phyloP scores from a whole-genome alignment of 2,113 vertebrate species.

The Danionella cerebrum region DNA sequence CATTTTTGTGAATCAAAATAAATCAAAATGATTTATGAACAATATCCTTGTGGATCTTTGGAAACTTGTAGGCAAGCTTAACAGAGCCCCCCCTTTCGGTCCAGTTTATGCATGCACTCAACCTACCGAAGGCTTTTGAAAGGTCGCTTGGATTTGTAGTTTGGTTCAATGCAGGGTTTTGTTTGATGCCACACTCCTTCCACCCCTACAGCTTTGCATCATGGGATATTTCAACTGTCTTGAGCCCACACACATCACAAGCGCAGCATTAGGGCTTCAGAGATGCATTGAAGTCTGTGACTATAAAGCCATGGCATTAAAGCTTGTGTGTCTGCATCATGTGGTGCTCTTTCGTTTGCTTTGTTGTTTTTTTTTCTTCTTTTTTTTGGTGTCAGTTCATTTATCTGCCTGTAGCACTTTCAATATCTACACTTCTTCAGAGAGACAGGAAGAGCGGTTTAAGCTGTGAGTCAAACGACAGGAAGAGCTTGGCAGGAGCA shows the following conservation, averaged over 20 bases:
- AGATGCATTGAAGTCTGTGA: background rate
- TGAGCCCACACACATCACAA: background rate
- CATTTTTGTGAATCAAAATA: too few species aligned
- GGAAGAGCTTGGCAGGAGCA: conserved; percentile 40
- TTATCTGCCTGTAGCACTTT: conserved; percentile 8
- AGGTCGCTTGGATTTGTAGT: background rate
- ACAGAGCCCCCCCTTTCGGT: too few species aligned
- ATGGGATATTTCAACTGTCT: conserved; percentile 18
- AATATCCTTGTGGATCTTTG: too few species aligned
- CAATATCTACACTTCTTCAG: conserved; percentile 35
- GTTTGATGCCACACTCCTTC: conserved; percentile 19
- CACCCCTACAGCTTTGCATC: conserved; percentile 1
- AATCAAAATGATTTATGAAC: too few species aligned
- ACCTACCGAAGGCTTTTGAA: background rate
- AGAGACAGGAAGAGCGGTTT: conserved; percentile 62
- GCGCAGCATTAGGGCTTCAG: conserved; percentile 25
- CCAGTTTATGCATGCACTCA: too few species aligned
- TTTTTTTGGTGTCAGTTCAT: background rate
- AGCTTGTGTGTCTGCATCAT: background rate
- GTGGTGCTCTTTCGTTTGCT: background rate
- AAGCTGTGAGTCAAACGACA: conserved; percentile 31
- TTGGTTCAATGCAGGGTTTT: background rate
- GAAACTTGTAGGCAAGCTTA: too few species aligned
- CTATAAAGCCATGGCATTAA: conserved; percentile 4
- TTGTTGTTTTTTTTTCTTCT: background rate